Evolutionary conservation across 2,113 vertebrate genomes (phyloP).

Genomic region (Sigmodon hispidus): DNA sequence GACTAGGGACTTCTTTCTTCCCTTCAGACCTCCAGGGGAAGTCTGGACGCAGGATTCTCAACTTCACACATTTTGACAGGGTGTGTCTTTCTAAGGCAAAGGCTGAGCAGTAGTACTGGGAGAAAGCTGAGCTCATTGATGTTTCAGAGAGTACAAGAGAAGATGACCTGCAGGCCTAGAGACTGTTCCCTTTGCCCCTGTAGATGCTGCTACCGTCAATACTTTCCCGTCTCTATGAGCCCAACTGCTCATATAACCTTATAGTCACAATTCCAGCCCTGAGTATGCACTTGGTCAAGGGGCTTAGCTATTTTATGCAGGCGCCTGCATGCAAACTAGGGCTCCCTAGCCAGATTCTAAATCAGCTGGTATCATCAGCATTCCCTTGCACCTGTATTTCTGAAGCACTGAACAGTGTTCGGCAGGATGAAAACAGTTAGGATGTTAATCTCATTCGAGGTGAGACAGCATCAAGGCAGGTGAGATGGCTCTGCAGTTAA

Average conservation of each 20-base stretch:
- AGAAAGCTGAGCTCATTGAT: constrained; percentile 51
- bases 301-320: constrained; percentile 1
- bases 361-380: not conserved
- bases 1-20: not conserved
- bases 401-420: constrained; percentile 26
- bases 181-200: not conserved
- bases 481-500: not conserved
- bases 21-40: constrained; percentile 56
- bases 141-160: constrained; percentile 10
- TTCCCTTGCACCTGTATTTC: constrained; percentile 19
- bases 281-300: not conserved
- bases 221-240: not conserved
- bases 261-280: not conserved
- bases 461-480: not conserved
- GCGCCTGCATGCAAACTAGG: not conserved
- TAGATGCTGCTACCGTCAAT: not conserved
- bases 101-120: constrained; percentile 34
- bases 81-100: constrained; percentile 61
- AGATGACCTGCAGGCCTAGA: constrained; percentile 28
- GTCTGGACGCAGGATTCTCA: constrained; percentile 34
- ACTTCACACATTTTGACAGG: constrained; percentile 69
- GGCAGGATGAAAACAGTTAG: not conserved
- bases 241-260: not conserved
- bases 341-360: not conserved
- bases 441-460: constrained; percentile 14